phyloP scores from a whole-genome alignment of 2,797 vertebrate species.

The Rhinoraja longicauda region DNA sequence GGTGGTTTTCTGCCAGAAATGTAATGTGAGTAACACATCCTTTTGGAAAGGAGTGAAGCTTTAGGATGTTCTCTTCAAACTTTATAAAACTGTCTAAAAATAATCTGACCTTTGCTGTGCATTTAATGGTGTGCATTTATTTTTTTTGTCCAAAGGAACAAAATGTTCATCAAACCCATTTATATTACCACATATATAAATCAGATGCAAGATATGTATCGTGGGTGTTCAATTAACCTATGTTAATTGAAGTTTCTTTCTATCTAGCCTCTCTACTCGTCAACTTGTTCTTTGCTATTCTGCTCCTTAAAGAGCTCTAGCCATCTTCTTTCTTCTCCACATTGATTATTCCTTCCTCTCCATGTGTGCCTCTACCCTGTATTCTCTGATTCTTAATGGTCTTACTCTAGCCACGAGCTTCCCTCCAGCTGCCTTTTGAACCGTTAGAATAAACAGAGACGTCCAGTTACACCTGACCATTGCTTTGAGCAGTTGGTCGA shows the following conservation, averaged over 20 bases:
- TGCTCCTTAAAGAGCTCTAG: not conserved
- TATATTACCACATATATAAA: not conserved
- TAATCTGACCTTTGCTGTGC: not conserved
- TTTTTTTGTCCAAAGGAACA: not conserved
- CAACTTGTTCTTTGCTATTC: not conserved
- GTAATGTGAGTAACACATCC: not conserved
- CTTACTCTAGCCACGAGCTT: not conserved
- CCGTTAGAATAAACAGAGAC: not conserved
- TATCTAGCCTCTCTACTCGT: not conserved
- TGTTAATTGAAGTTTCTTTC: not conserved
- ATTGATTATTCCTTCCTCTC: not conserved
- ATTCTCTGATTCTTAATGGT: not conserved
- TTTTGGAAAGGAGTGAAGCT: not conserved
- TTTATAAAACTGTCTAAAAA: not conserved
- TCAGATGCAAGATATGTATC: too few relatives aligned
- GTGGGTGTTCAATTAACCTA: not conserved
- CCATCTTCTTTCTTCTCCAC: not conserved
- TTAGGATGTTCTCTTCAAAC: not conserved
- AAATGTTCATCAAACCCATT: not conserved
- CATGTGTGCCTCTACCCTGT: not conserved
- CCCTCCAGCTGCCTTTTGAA: not conserved
- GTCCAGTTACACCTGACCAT: too few relatives aligned
- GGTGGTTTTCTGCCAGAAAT: not conserved
- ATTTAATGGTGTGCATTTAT: too few relatives aligned
- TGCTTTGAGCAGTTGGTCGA: too few relatives aligned